Evolutionary conservation across 2,888 invertebrate genomes (phyloP).

Genomic region (Drosophila nigricruria): DNA sequence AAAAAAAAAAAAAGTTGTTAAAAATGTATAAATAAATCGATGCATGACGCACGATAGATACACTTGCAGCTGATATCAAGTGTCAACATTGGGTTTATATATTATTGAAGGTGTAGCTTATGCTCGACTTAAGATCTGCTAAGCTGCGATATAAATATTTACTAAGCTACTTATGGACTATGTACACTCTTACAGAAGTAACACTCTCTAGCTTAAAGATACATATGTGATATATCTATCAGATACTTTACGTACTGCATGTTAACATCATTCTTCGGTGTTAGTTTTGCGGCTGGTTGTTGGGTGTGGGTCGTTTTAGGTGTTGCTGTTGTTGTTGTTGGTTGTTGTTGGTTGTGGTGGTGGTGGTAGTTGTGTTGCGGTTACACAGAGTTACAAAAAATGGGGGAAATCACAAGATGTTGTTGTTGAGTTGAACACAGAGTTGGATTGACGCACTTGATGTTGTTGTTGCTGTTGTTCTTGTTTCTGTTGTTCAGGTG

Average conservation of each 20-base stretch:
- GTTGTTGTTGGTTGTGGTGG: slow-evolving; percentile 31
- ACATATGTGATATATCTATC: slow-evolving; percentile 23
- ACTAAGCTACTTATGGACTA: slow-evolving; percentile 48
- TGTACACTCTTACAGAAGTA: slow-evolving; percentile 17
- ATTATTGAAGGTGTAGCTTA: slow-evolving; percentile 27
- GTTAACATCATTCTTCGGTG: slow-evolving; percentile 76
- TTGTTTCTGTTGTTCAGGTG: slow-evolving; percentile 40
- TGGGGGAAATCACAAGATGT: slow-evolving; percentile 35
- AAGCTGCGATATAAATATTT: slow-evolving; percentile 54
- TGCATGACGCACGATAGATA: slow-evolving; percentile 42
- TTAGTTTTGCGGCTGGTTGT: slow-evolving; percentile 72
- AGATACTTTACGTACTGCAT: slow-evolving; percentile 74
- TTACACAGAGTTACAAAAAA: slow-evolving; percentile 41
- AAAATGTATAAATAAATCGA: slow-evolving; percentile 25
- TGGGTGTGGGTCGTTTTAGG: slow-evolving; percentile 56
- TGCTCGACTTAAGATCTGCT: slow-evolving; percentile 40
- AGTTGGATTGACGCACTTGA: slow-evolving; percentile 45
- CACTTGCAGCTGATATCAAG: slow-evolving; percentile 49
- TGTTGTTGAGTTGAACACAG: slow-evolving; percentile 41
- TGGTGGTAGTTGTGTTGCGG: slow-evolving; percentile 39
- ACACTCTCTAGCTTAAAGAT: slow-evolving; percentile 33
- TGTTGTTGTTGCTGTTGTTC: slow-evolving; percentile 33
- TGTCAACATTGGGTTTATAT: slow-evolving; percentile 49
- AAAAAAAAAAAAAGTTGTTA: slow-evolving; percentile 33
- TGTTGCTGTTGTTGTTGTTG: slow-evolving; percentile 33